phyloP scores from a whole-genome alignment of 2,888 invertebrate species.

The Chesias legatella region DNA sequence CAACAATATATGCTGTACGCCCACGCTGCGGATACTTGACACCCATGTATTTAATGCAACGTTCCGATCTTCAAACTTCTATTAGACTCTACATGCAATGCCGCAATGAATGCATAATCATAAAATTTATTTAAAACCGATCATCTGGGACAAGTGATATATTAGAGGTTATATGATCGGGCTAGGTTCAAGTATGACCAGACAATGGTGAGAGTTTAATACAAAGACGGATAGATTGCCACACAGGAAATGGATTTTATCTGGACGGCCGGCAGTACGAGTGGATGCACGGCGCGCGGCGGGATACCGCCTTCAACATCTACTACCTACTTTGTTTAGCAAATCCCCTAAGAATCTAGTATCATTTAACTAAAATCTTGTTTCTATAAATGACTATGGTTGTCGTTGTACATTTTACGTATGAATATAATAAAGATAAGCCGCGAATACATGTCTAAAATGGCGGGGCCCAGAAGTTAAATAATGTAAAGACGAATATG shows the following conservation, averaged over 20 bases:
- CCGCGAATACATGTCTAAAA: no score
- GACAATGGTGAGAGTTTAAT: slow-evolving; percentile 62
- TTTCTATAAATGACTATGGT: no score
- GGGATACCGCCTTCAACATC: slow-evolving; percentile 41
- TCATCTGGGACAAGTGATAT: slow-evolving; percentile 30
- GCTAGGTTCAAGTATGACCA: slow-evolving; percentile 29
- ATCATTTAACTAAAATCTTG: no score
- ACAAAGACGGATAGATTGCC: slow-evolving; percentile 50
- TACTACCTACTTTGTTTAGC: slow-evolving; percentile 10
- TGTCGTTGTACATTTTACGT: no score
- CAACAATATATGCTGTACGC: slow-evolving; percentile 43
- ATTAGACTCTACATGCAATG: slow-evolving; percentile 50
- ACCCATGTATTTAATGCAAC: slow-evolving; percentile 47
- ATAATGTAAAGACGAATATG: slow-evolving; percentile 21
- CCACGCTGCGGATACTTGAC: slow-evolving; percentile 59
- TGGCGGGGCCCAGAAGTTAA: slow-evolving; percentile 11
- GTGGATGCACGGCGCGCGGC: slow-evolving; percentile 50
- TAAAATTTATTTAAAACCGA: slow-evolving; percentile 59
- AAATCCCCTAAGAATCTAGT: background rate
- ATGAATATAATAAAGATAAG: no score
- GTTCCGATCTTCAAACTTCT: slow-evolving; percentile 50
- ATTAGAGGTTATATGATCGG: slow-evolving; percentile 23
- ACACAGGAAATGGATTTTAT: slow-evolving; percentile 63
- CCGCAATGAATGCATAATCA: slow-evolving; percentile 59
- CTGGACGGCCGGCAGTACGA: slow-evolving; percentile 36